Percentiles rank a stretch among this genome's conserved stretches.
These are phyloP conservation scores for Gonioctena quinquepunctata DNA, from an alignment of 1,140 invertebrate species.

Conservation along the genomic window DNA sequence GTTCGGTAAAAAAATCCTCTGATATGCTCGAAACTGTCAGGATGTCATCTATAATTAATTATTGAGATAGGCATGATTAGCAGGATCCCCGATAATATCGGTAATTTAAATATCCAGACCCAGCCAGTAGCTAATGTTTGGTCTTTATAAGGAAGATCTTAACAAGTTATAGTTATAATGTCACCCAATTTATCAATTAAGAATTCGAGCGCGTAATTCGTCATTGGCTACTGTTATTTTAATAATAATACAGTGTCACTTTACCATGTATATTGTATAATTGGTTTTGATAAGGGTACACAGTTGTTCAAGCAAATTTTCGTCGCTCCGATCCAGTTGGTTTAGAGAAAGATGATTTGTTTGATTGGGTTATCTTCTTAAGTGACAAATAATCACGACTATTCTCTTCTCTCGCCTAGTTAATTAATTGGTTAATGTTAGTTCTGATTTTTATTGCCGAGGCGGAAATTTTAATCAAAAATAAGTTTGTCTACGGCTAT, in stretches of 20 bases:
- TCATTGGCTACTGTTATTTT: conserved; percentile 48
- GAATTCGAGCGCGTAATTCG: conserved; percentile 46
- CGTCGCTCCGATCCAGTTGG: neutral
- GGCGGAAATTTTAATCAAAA: conserved; percentile 44
- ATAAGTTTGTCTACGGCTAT: conserved; percentile 24
- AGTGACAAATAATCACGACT: conserved; percentile 55
- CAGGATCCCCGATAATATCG: no score
- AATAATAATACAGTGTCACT: conserved; percentile 52
- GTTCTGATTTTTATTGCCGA: conserved; percentile 50
- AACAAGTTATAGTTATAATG: conserved; percentile 32
- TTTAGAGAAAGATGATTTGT: conserved; percentile 16
- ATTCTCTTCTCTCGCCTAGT: conserved; percentile 36
- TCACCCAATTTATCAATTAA: conserved; percentile 53
- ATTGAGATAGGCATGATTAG: neutral
- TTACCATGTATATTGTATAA: conserved; percentile 54
- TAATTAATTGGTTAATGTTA: conserved; percentile 54
- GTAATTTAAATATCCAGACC: neutral
- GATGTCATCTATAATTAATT: conserved; percentile 13
- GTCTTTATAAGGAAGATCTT: conserved; percentile 12
- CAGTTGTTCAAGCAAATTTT: conserved; percentile 25
- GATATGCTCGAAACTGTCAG: neutral
- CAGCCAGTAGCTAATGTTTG: conserved; percentile 11
- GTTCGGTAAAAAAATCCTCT: neutral
- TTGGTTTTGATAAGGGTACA: conserved; percentile 55
- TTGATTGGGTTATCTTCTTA: conserved; percentile 49